Evolutionary conservation across 2,113 vertebrate species (phyloP), one percentile per base, ranked within the genome.

Genomic region (Lepus europaeus): DNA sequence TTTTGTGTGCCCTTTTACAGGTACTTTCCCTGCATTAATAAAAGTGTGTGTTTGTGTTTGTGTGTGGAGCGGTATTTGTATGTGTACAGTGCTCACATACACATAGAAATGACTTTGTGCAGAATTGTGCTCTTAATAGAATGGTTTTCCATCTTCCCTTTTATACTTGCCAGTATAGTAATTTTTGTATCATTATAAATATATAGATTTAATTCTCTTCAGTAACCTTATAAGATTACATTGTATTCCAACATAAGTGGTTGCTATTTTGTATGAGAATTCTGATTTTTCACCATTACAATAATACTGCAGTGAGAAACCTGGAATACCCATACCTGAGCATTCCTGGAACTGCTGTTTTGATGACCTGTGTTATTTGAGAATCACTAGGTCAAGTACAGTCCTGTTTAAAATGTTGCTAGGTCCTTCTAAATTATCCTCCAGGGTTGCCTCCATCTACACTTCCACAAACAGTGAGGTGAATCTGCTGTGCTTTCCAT

Each of bases 321-420:
- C 20, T 85, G 61, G 1, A 36, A 20, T 17, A 5, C 68, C 29
- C 5, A 51, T 59, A 17, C 78, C 19, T 0, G 7, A n/a, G n/a
- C n/a, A n/a, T n/a, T n/a, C n/a, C n/a, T n/a, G n/a, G n/a, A n/a
- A n/a, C n/a, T n/a, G n/a, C 76, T 85, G 49, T 31, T 87, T 79
- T 78, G 33, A 61, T 76, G n/a, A 4, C 39, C 31, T 74, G 1
- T 56, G 20, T 80, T 76, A 66, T 77, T 85, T 4, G 8, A 78
- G 77, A 86, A 87, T 72, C 49, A 73, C 19, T 66, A 80, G 49
- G 14, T 70, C 68, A 78, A 88, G 88, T 92, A 90, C 76, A 85
- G 36, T 0, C 33, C 31, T n/a, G 6, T 80, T 95, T 69, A 73
- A 63, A 29, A 87, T n/a, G 70, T 36, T 36, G 23, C 49, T 87